Conservation (phyloP, 2,797 vertebrate genomes). For the Hypotaenidia philippensis region DNA sequence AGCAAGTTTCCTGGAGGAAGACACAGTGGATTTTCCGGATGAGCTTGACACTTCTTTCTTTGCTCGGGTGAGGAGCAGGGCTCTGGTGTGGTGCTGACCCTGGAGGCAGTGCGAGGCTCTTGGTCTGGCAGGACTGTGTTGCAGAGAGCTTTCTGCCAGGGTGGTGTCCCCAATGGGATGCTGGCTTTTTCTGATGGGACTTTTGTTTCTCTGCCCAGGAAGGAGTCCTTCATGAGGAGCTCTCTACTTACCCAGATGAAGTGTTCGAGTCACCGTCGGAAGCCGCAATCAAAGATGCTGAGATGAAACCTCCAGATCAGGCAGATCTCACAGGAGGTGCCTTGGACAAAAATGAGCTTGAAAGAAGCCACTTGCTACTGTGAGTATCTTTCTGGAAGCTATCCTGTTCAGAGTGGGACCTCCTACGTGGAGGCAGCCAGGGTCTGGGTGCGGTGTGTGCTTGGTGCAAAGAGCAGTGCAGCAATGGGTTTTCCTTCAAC, state of each 20-base stretch:
- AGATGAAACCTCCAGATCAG: conserved; percentile 82
- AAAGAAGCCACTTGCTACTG: conserved; percentile 95
- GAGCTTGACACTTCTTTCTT: conserved; percentile 98
- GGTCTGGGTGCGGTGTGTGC: neutral
- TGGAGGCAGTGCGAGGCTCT: neutral
- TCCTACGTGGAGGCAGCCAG: neutral
- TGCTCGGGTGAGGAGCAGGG: conserved; percentile 84
- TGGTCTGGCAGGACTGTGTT: neutral
- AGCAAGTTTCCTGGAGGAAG: conserved; percentile 92
- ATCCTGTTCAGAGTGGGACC: neutral
- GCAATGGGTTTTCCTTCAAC: neutral
- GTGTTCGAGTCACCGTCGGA: conserved; percentile 95
- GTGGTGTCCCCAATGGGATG: neutral
- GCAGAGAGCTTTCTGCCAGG: neutral
- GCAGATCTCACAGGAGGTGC: conserved; percentile 90
- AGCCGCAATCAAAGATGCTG: conserved; percentile 88
- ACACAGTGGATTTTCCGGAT: conserved; percentile 93
- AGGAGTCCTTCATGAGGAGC: conserved; percentile 91
- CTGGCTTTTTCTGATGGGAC: neutral
- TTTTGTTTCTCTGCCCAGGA: conserved; percentile 84
- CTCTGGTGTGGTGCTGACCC: rapidly evolving
- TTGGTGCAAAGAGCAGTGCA: neutral
- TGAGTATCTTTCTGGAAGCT: conserved; percentile 79
- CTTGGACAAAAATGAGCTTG: conserved; percentile 90
- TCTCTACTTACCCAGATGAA: conserved; percentile 94